phyloP scores from a whole-genome alignment of 2,888 invertebrate genomes.

The Strigamia maritima region DNA sequence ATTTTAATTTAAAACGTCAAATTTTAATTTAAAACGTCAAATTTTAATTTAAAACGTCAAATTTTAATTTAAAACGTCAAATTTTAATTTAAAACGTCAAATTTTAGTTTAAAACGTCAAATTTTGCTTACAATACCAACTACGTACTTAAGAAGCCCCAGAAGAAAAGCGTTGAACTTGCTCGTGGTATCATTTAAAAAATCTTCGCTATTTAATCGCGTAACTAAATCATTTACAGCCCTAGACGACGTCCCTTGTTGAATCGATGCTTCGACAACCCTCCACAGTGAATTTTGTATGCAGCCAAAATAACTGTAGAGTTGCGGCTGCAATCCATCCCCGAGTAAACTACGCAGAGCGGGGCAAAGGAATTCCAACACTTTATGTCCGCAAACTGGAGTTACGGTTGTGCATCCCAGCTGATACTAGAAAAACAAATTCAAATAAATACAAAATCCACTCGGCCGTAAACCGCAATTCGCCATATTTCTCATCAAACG shows the following conservation, averaged over 20 bases:
- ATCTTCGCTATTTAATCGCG: constrained; percentile 77
- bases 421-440: constrained; percentile 37
- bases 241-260: constrained; percentile 75
- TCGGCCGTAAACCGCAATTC: too few species aligned
- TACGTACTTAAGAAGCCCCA: constrained; percentile 78
- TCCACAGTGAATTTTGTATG: constrained; percentile 83
- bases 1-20: too few species aligned
- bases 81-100: too few species aligned
- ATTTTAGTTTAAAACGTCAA: too few species aligned
- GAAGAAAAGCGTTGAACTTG: constrained; percentile 83
- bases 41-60: too few species aligned
- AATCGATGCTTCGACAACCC: constrained; percentile 81
- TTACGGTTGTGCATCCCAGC: constrained; percentile 43
- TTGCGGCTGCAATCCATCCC: constrained; percentile 76
- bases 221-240: constrained; percentile 75
- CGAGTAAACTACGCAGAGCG: constrained; percentile 75
- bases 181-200: constrained; percentile 77
- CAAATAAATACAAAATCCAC: too few species aligned
- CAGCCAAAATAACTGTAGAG: constrained; percentile 81
- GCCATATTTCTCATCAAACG: too few species aligned
- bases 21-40: too few species aligned
- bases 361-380: constrained; percentile 75
- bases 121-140: too few species aligned
- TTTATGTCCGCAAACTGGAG: constrained; percentile 58
- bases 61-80: too few species aligned